phyloP scores from a whole-genome alignment of 2,888 invertebrate genomes.

The Thecocarcelia acutangulata region DNA sequence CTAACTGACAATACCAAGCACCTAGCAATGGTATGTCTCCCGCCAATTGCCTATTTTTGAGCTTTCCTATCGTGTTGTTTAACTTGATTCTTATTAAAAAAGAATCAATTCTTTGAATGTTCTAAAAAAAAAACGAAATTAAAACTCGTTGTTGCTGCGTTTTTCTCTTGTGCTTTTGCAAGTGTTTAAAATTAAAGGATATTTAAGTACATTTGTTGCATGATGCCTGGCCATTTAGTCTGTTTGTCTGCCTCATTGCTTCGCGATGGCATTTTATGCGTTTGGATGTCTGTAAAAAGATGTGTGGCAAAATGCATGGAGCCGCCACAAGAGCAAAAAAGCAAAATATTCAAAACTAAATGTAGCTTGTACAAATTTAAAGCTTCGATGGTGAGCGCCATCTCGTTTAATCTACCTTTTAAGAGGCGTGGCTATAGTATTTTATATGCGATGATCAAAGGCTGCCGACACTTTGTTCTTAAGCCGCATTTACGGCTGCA shows the following conservation, averaged over 20 bases:
- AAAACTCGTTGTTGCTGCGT: conserved; percentile 20
- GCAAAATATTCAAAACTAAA: conserved; percentile 55
- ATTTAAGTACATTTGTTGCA: conserved; percentile 58
- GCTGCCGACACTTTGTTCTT: conserved; percentile 79
- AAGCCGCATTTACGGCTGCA: conserved; percentile 73
- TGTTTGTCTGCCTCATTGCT: conserved; percentile 28
- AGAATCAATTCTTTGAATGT: conserved; percentile 21
- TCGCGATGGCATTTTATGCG: conserved; percentile 4
- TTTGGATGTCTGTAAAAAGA: conserved; percentile 11
- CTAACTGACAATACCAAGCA: too few relatives aligned
- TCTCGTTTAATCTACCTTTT: conserved; percentile 82
- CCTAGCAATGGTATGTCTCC: too few relatives aligned
- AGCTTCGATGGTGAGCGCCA: conserved; percentile 80
- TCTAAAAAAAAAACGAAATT: conserved; percentile 13
- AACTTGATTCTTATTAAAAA: background rate
- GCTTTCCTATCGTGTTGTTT: too few relatives aligned
- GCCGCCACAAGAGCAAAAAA: conserved; percentile 64
- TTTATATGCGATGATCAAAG: conserved; percentile 82
- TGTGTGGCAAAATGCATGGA: conserved; percentile 68
- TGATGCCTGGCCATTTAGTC: conserved; percentile 50
- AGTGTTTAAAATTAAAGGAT: conserved; percentile 64
- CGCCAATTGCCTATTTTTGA: too few relatives aligned
- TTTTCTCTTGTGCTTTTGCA: conserved; percentile 20
- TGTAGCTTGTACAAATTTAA: conserved; percentile 67
- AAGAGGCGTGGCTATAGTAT: conserved; percentile 81